A percentile compares a stretch with the other conserved stretches of the same genome.
Evolutionary conservation across 2,888 invertebrate species (phyloP).

Genomic region (Cheilosia vulpina): DNA sequence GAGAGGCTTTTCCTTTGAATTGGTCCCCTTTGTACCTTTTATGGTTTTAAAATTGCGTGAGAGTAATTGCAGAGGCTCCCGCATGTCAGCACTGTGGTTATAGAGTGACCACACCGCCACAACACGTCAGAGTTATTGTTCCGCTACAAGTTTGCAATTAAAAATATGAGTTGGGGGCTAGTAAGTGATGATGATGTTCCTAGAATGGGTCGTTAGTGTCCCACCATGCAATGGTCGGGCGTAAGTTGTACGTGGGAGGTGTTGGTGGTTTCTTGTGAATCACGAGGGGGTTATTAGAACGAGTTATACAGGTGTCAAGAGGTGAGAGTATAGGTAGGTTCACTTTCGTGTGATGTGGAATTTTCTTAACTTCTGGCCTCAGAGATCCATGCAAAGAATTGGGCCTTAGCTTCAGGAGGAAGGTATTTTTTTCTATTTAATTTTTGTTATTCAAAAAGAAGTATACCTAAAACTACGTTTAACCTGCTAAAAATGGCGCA

Average conservation of each 20-base stretch:
- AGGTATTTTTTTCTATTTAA: too few species aligned
- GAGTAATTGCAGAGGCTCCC: slow-evolving; percentile 61
- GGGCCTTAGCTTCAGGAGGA: too few species aligned
- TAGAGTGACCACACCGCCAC: slow-evolving; percentile 25
- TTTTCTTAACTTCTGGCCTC: too few species aligned
- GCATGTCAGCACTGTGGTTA: slow-evolving; percentile 45
- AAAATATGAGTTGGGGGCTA: slow-evolving; percentile 25
- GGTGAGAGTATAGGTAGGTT: too few species aligned
- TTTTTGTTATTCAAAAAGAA: too few species aligned
- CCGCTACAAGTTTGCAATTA: slow-evolving; percentile 51
- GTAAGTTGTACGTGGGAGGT: not conserved
- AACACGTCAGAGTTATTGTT: slow-evolving; percentile 24
- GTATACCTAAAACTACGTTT: too few species aligned
- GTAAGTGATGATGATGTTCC: slow-evolving; percentile 11
- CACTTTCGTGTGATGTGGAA: too few species aligned
- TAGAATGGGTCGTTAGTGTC: not conserved
- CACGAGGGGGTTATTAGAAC: too few species aligned
- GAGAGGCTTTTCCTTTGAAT: slow-evolving; percentile 32
- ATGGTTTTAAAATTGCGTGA: slow-evolving; percentile 53
- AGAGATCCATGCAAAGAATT: too few species aligned
- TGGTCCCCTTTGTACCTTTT: slow-evolving; percentile 22
- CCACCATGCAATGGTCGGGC: not conserved
- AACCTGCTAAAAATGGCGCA: too few species aligned
- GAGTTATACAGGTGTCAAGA: too few species aligned
- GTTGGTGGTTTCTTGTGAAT: too few species aligned